Conservation (phyloP, 2,888 invertebrate species). For the Proisotoma minuta region DNA sequence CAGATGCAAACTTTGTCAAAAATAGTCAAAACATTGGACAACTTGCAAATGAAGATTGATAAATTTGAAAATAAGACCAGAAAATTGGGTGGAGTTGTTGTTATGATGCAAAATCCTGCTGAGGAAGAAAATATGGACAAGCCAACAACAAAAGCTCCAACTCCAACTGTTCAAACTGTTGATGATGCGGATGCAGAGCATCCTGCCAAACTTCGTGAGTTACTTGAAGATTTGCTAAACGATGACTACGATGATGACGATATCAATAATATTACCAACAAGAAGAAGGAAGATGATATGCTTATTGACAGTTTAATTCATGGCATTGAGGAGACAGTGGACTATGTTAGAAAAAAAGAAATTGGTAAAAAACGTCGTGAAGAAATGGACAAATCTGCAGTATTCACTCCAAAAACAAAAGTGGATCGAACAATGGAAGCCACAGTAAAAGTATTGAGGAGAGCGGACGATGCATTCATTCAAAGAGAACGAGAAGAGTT, state of each 20-base stretch:
- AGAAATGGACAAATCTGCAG: neutral
- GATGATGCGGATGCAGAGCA: neutral
- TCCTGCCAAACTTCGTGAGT: neutral
- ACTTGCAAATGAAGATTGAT: constrained; percentile 42
- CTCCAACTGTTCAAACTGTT: neutral
- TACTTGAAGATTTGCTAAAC: neutral
- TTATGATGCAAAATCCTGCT: constrained; percentile 25
- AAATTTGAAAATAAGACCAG: constrained; percentile 45
- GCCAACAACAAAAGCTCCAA: neutral
- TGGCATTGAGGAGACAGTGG: neutral
- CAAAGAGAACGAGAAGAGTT: neutral
- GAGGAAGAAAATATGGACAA: neutral
- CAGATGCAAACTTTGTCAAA: constrained; percentile 39
- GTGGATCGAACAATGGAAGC: neutral
- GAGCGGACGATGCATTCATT: neutral
- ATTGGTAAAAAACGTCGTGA: neutral
- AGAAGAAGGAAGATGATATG: neutral
- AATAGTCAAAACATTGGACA: constrained; percentile 43
- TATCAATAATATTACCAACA: too few species aligned
- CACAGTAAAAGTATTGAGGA: neutral
- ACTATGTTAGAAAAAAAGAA: neutral
- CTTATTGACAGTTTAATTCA: neutral
- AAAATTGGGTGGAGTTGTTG: constrained; percentile 43
- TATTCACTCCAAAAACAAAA: constrained; percentile 12
- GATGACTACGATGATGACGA: constrained; percentile 15